Base-by-base conservation (phyloP, 2,113 vertebrate genomes). In the Plestiodon gilberti region DNA sequence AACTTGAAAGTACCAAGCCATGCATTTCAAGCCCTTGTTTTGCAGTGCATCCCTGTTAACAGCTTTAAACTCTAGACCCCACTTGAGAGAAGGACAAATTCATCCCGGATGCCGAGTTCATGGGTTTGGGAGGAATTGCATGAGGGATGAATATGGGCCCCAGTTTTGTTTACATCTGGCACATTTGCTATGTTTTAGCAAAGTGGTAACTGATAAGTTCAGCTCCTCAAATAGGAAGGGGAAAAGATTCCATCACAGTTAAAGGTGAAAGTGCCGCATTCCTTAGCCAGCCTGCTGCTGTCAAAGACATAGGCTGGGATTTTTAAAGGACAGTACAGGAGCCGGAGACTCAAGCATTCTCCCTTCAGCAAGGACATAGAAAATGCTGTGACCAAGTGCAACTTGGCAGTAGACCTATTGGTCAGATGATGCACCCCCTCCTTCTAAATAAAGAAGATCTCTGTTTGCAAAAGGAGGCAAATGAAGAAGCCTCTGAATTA, bases 191-290 rank as follows among this genome's bases (percentile, higher is more conserved):
- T 62, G 43, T 88, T 88, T 90, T 89, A 87, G 62, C 71, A 35
- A 85, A 89, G 85, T 43, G 38, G 18, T 23, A 88, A 85, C 86
- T 91, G 91, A 91, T 91, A 91, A 84, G 91, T 78, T 82, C 62
- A 83, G 55, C 76, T 94, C 84, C 0, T 0, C 82, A 82, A 87
- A 91, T 93, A 90, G 86, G 89, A 93, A 91, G 84, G 78, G 57
- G 67, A 88, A 88, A 95, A 90, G 86, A 84, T 87, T 38, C 87
- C 90, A 85, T 93, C 78, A 82, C 89, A 94, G 94, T 91, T 94
- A 84, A 94, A 93, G 93, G 91, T 94, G 91, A 93, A 95, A 92
- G 86, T 65, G 81, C 86, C 85, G 17, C 86, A 71, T 94, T 94
- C 93, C 76, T 85, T 90, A 65, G 89, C 89, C 78, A 83, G 59